Conservation (phyloP, 1,140 invertebrate species). For the Drosophila funebris region DNA sequence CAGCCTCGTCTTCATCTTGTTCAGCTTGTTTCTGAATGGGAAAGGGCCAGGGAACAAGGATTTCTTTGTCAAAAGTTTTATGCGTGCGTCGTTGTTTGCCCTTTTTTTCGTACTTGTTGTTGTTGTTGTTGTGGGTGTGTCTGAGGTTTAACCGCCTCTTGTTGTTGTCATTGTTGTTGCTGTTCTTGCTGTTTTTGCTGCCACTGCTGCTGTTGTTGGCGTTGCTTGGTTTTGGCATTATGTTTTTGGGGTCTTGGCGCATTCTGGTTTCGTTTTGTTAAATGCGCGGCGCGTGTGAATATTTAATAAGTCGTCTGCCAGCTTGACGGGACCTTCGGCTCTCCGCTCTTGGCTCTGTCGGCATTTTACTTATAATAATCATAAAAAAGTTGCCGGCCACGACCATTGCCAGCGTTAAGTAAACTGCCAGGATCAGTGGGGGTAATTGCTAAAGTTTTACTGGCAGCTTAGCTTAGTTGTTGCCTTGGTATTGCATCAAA, state of each 20-base stretch:
- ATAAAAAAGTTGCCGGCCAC: slow-evolving; percentile 73
- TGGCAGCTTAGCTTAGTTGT: slow-evolving; percentile 66
- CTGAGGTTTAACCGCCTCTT: slow-evolving; percentile 21
- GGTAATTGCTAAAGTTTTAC: slow-evolving; percentile 77
- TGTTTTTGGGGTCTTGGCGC: slow-evolving; percentile 38
- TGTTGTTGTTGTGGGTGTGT: slow-evolving; percentile 1
- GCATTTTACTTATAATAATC: slow-evolving; percentile 78
- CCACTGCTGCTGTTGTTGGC: too few relatives aligned
- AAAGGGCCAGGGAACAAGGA: slow-evolving; percentile 26
- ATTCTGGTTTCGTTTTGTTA: slow-evolving; percentile 73
- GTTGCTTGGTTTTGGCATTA: slow-evolving; percentile 53
- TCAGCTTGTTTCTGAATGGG: neutral
- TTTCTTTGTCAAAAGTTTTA: slow-evolving; percentile 79
- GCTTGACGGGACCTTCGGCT: slow-evolving; percentile 8
- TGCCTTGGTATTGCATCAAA: slow-evolving; percentile 34
- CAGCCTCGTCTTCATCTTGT: slow-evolving; percentile 29
- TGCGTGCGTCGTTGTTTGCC: slow-evolving; percentile 76
- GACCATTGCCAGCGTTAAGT: slow-evolving; percentile 63
- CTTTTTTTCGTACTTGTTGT: too few relatives aligned
- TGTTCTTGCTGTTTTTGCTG: slow-evolving; percentile 15
- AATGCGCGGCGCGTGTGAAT: slow-evolving; percentile 82
- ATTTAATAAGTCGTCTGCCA: slow-evolving; percentile 77
- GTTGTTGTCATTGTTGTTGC: slow-evolving; percentile 20
- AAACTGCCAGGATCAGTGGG: slow-evolving; percentile 62
- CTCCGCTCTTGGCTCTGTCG: slow-evolving; percentile 11